A percentile compares a stretch with the other conserved stretches of the same genome.
Conservation (phyloP, 2,113 vertebrate genomes). For the Microcebus ravelobensis region DNA sequence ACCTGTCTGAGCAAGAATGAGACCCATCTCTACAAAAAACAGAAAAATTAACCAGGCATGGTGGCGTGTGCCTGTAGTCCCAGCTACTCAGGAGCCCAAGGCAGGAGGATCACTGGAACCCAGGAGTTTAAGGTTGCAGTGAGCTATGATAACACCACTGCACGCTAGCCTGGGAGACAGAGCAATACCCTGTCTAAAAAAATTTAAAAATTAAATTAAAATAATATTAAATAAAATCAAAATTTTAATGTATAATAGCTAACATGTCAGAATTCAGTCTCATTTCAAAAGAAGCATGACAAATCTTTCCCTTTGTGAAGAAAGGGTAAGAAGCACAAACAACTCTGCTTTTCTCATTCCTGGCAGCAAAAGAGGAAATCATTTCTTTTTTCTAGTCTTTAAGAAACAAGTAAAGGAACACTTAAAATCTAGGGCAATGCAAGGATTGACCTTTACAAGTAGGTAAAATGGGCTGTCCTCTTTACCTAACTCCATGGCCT, state of each 20-base stretch:
- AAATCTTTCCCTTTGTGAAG: not conserved
- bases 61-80: too few species aligned
- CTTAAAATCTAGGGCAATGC: not conserved
- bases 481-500: not conserved
- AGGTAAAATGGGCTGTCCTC: not conserved
- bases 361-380: not conserved
- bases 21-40: too few species aligned
- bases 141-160: too few species aligned
- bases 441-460: not conserved
- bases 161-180: too few species aligned
- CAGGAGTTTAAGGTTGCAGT: too few species aligned
- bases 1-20: too few species aligned
- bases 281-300: not conserved
- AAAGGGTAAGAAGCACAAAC: not conserved
- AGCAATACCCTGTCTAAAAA: too few species aligned
- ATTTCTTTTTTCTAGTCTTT: not conserved
- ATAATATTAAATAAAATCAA: not conserved
- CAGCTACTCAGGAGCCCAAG: too few species aligned
- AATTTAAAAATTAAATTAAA: too few species aligned
- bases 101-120: too few species aligned
- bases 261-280: not conserved
- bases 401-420: not conserved
- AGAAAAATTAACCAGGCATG: too few species aligned
- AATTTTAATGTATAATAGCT: not conserved
- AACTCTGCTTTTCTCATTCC: not conserved